These are phyloP conservation scores for Chamaea fasciata DNA, from an alignment of 2,113 vertebrate genomes.

Conservation along the genomic window DNA sequence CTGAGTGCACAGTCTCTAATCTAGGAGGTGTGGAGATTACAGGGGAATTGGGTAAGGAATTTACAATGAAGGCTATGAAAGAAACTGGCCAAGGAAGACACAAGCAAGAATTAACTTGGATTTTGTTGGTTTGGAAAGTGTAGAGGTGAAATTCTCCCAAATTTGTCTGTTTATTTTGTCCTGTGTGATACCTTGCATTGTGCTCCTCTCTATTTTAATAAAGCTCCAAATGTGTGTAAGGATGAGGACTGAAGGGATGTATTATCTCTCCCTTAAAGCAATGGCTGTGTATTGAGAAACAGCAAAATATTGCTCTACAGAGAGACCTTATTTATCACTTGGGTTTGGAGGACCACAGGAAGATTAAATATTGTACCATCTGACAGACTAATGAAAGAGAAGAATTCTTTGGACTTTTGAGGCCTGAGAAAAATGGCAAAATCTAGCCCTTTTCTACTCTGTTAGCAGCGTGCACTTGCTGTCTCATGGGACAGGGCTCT, in stretches of 20 bases:
- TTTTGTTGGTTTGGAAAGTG: not conserved
- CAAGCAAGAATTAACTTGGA: not conserved
- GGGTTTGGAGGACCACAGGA: not conserved
- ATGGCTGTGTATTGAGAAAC: not conserved
- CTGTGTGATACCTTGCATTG: not conserved
- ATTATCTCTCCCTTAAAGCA: not conserved
- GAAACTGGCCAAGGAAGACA: not conserved
- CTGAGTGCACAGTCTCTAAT: not conserved
- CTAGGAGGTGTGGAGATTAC: not conserved
- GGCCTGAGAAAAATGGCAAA: not conserved
- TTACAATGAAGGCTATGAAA: not conserved
- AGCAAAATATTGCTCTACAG: not conserved
- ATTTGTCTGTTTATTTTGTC: not conserved
- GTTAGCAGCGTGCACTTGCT: fast-evolving
- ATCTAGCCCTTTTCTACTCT: not conserved
- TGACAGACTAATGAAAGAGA: fast-evolving
- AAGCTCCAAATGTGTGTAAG: not conserved
- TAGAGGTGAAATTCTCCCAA: not conserved
- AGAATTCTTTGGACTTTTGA: not conserved
- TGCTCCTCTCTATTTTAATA: not conserved
- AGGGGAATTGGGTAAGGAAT: not conserved
- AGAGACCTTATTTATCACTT: not conserved
- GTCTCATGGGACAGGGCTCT: not conserved
- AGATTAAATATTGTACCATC: not conserved
- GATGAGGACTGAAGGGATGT: not conserved